Base-by-base conservation (phyloP, 1,140 invertebrate species). In the Alviniconcha marisindica region DNA sequence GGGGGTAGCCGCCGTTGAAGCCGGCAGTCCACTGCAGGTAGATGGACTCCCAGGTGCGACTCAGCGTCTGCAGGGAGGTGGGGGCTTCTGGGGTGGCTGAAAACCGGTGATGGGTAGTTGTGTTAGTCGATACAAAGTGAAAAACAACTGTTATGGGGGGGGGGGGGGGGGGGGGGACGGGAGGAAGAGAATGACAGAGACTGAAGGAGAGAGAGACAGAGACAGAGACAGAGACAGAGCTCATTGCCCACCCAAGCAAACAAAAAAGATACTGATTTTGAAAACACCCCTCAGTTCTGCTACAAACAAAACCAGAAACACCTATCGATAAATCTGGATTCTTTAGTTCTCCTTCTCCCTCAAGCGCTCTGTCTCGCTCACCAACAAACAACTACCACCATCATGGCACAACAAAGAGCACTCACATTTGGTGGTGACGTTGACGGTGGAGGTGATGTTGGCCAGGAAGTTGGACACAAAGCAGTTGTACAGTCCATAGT, bases 1-100 rank as follows among this genome's bases (percentile, higher is more conserved):
- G 90, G 24, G 63, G n/a, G 15, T 80, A 87, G 0, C 90, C 90
- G 31, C 90, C 90, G 82, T 91, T 81, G 63, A 91, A 91, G 0
- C 90, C 90, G 31, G 85, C 73, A 0, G 69, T 77, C 90, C 90
- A 91, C 24, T 78, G 33, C 38, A 91, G 76, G n/a, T 83, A 51
- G 36, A 89, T 88, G 14, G 89, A 90, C 42, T 91, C 88, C 89
- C 90, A 91, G 2, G 87, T 88, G 60, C 77, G 82, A 18, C 69
- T 60, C 18, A 74, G 28, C 0, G 82, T 42, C 15, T 48, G 60
- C 7, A 91, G 83, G 74, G 84, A 81, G 0, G 48, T 71, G 0
- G 90, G 89, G 18, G 83, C 21, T 44, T 91, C 89, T 36, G 90
- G 90, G 38, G 63, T 77, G 80, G 81, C 89, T 89, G 79, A 42